Evolutionary conservation across 2,888 invertebrate species (phyloP).

Genomic region (Malthinus seriepunctatus): DNA sequence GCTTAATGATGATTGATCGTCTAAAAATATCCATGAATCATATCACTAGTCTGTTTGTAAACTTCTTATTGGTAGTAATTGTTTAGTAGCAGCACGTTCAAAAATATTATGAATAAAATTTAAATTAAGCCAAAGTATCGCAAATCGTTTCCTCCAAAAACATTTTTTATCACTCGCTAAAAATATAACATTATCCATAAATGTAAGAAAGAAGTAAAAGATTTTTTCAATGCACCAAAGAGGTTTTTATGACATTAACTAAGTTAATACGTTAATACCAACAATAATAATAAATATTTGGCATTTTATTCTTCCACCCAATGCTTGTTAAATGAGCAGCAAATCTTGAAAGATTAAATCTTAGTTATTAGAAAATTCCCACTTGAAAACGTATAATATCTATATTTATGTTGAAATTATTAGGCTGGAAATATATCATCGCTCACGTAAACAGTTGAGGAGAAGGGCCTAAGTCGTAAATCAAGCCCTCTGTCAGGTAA

Average conservation of each 20-base stretch:
- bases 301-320: slow-evolving; percentile 29
- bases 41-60: slow-evolving; percentile 6
- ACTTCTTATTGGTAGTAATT: slow-evolving; percentile 5
- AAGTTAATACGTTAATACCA: not conserved
- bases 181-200: too few species aligned
- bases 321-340: slow-evolving; percentile 31
- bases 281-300: slow-evolving; percentile 31
- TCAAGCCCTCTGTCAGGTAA: slow-evolving; percentile 39
- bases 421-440: slow-evolving; percentile 36
- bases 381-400: slow-evolving; percentile 40
- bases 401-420: slow-evolving; percentile 42
- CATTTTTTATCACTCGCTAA: too few species aligned
- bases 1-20: slow-evolving; percentile 7
- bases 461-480: slow-evolving; percentile 37
- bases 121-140: not conserved
- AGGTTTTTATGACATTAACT: not conserved
- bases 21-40: slow-evolving; percentile 7
- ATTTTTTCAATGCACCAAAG: not conserved
- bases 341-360: slow-evolving; percentile 32
- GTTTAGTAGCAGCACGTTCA: not conserved
- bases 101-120: slow-evolving; percentile 1
- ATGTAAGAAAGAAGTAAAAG: not conserved
- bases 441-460: slow-evolving; percentile 35
- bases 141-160: too few species aligned
- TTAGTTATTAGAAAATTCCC: slow-evolving; percentile 36